Base-by-base conservation (phyloP, 23 tunicate genomes). In the Botrylloides violaceus region DNA sequence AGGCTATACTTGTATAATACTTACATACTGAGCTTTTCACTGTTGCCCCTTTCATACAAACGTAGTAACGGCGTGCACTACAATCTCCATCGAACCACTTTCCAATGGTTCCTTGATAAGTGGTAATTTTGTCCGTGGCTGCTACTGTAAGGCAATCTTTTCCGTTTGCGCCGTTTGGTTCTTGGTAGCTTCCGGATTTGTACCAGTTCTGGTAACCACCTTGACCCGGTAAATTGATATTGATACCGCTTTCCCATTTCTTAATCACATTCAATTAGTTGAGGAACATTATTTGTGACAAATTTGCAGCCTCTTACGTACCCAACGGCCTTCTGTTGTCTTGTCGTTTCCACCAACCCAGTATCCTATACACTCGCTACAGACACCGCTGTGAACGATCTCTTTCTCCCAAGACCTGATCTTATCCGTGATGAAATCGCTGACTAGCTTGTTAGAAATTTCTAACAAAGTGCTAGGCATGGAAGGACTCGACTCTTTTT, bases 121-220 rank as follows among this genome's bases (percentile, higher is more conserved):
- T 68, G 5, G 49, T 23, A 35, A 68, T 36, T 4, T 25, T 1
- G 7, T 39, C 26, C 4, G 58, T 68, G 18, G 74, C 58, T 24
- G 74, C 74, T n/a, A 68, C 2, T 43, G 74, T 32, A 4, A 68
- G 19, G 28, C 74, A 68, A 31, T 31, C 36, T 24, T 68, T 36
- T 19, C 26, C 57, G 23, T 39, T 35, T 26, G 30, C 29, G 18
- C 47, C 28, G 57, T 68, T 68, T 0, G 74, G 74, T 28, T 68
- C 74, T 5, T 28, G 58, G 47, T 68, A 68, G 28, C 26, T 32
- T 0, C 26, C 1, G 29, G 2, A 32, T 39, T 28, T 38, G 58
- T 68, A 68, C 74, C 74, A 68, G 29, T 68, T 68, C 37, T 68
- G 61, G 57, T 68, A 68, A 38, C 74, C 58, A 18, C 49, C 43